Base-by-base conservation (phyloP, 1,140 invertebrate species). In the Cydia fagiglandana region DNA sequence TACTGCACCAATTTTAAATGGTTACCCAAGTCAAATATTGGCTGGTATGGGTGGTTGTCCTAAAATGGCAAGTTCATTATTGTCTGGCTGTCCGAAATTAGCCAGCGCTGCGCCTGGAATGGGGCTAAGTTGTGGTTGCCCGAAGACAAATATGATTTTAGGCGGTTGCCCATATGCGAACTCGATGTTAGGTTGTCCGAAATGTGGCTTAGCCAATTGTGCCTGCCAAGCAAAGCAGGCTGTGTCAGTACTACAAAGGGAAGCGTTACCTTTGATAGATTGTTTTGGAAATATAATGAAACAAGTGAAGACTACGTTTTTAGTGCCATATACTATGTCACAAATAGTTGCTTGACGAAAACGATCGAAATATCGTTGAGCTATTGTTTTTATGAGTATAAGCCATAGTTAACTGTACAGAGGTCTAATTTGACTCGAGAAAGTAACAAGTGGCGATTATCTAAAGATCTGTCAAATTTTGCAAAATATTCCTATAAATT, bases 251-350 rank as follows among this genome's bases (percentile, higher is more conserved):
- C 5, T 70, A 4, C 30, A 70, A 5, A n/a, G 30, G 4, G 30
- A 80, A 75, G 73, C 75, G 0, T 76, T 82, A 73, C 79, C 79
- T 0, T 34, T 84, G 9, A 73, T 82, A 45, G 79, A 84, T 75
- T 53, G 79, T 5, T 84, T 79, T 17, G 80, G 81, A 4, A 81
- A 84, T 76, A 73, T 84, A 20, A 68, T 82, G 20, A 84, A 82
- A 45, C 80, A 84, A 66, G 77, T 82, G 0, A 78, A 78, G 17
- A 50, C 80, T 5, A 84, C 80, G 17, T 76, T 81, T 13, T 74
- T 84, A 61, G 78, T 84, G 9, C 82, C 82, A 15, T 82, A 79
- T 50, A 74, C 79, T 50, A 75, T 84, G 10, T 79, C 80, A 2
- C 79, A 80, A 74, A 64, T 82, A 34, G 75, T 17, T 4, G 76